These are phyloP conservation scores for Apoderus coryli DNA, from an alignment of 2,888 invertebrate species.

Conservation along the genomic window DNA sequence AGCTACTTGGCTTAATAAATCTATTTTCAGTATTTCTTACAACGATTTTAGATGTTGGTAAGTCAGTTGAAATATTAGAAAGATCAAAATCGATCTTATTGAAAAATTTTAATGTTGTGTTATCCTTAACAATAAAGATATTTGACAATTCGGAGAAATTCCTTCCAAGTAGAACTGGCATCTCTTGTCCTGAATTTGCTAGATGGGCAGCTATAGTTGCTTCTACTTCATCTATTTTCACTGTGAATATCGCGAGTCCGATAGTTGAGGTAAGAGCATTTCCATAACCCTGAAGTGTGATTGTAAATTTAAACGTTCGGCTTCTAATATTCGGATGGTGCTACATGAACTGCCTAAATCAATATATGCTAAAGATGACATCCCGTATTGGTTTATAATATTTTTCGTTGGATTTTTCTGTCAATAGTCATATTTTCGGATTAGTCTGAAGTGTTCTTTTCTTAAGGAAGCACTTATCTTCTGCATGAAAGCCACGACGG, in stretches of 20 bases:
- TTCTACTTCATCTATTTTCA: slow-evolving; percentile 15
- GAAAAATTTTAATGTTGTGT: slow-evolving; percentile 11
- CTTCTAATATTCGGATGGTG: slow-evolving; percentile 11
- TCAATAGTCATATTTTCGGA: slow-evolving; percentile 9
- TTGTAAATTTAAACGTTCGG: slow-evolving; percentile 7
- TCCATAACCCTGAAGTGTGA: slow-evolving; percentile 12
- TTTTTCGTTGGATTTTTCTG: slow-evolving; percentile 10
- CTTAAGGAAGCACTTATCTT: slow-evolving; percentile 6
- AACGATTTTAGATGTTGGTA: slow-evolving; percentile 4
- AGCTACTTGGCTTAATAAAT: slow-evolving; percentile 3
- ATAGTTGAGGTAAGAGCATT: slow-evolving; percentile 11
- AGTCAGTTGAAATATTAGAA: background rate
- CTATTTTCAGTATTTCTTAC: background rate
- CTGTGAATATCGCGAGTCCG: slow-evolving; percentile 10
- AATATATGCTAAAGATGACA: slow-evolving; percentile 13
- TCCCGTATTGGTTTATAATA: slow-evolving; percentile 11
- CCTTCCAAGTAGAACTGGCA: slow-evolving; percentile 16
- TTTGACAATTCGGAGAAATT: slow-evolving; percentile 15
- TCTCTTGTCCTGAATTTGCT: slow-evolving; percentile 13
- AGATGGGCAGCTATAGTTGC: slow-evolving; percentile 12
- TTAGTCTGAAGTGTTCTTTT: slow-evolving; percentile 2
- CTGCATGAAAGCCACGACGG: slow-evolving; percentile 3
- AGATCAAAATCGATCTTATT: background rate
- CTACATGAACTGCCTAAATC: slow-evolving; percentile 15
- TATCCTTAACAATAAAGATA: slow-evolving; percentile 14